phyloP scores from a whole-genome alignment of 1,140 invertebrate genomes.

The Penaeus chinensis region DNA sequence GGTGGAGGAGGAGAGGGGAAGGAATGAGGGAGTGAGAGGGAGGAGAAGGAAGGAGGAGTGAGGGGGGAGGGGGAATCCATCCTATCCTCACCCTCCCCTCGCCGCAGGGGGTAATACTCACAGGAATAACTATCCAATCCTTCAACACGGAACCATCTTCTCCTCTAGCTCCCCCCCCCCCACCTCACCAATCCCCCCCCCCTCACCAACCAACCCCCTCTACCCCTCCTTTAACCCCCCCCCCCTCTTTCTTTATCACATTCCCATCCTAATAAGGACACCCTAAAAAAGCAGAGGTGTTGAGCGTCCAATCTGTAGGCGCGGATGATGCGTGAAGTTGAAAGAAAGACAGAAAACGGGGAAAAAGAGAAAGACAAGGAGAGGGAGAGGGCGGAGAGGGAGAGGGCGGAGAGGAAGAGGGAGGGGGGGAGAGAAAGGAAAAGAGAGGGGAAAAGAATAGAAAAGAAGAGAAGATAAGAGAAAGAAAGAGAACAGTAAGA shows the following conservation, averaged over 20 bases:
- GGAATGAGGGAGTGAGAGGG: too few relatives aligned
- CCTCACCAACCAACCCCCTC: too few relatives aligned
- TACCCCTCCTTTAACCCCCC: too few relatives aligned
- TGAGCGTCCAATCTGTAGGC: neutral
- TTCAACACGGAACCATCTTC: too few relatives aligned
- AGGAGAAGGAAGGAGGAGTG: too few relatives aligned
- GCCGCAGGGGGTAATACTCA: too few relatives aligned
- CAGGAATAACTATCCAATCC: too few relatives aligned
- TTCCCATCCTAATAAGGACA: neutral
- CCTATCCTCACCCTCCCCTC: too few relatives aligned
- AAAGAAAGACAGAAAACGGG: neutral
- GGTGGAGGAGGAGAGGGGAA: neutral
- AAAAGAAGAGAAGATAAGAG: neutral
- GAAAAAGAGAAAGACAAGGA: neutral
- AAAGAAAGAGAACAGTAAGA: neutral
- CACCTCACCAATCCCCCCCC: too few relatives aligned
- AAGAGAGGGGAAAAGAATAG: neutral
- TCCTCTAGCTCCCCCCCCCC: too few relatives aligned
- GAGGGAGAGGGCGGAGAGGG: neutral
- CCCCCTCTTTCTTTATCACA: too few relatives aligned
- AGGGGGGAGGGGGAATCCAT: too few relatives aligned
- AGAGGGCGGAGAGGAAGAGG: neutral
- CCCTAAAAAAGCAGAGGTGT: neutral
- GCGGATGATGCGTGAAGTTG: neutral
- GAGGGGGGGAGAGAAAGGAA: neutral